Base-by-base conservation (phyloP, 2,113 vertebrate species). In the Mungos mungo region DNA sequence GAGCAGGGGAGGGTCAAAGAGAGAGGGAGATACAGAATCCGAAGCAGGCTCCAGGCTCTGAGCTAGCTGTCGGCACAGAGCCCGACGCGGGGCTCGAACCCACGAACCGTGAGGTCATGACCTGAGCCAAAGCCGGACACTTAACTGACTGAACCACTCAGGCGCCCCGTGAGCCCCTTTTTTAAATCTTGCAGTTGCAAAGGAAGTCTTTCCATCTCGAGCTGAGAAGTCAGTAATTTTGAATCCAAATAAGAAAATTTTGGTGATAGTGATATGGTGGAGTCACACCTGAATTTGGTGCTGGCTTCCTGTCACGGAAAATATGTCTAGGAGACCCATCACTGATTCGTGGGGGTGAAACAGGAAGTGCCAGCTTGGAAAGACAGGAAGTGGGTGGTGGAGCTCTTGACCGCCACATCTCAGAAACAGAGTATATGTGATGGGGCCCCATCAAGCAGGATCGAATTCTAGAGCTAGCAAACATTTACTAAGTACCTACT, bases 361-460 rank as follows among this genome's bases (percentile, higher is more conserved):
- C 79, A 81, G 83, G 71, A 97, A 95, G 81, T 89, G 38, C 79
- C 74, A 18, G 35, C 45, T 38, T 90, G 76, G 87, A 66, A 89
- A 95, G 93, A 90, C 89, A 96, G 96, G 96, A 98, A 96, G 50
- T 95, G 90, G 96, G 97, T 72, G 65, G 60, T 92, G 4, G 8
- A 45, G 76, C 35, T 69, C 76, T 90, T 80, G 72, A 83, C 57
- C 23, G 68, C 60, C 18, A 0, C 89, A 8, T 74, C 86, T 83
- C 92, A 83, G 65, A 93, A 96, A 66, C 84, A 90, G 86, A 94
- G 69, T 50, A 14, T 45, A 19, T 54, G 29, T 8, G 52, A 80
- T 60, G 16, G 35, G 79, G 35, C 27, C 54, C 21, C 72, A 84
- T 41, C 10, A 21, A n/a, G 33, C 71, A 74, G 45, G 38, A 47